Evolutionary conservation across 1,140 invertebrate species (phyloP).

Genomic region (Thaumetopoea pityocampa): DNA sequence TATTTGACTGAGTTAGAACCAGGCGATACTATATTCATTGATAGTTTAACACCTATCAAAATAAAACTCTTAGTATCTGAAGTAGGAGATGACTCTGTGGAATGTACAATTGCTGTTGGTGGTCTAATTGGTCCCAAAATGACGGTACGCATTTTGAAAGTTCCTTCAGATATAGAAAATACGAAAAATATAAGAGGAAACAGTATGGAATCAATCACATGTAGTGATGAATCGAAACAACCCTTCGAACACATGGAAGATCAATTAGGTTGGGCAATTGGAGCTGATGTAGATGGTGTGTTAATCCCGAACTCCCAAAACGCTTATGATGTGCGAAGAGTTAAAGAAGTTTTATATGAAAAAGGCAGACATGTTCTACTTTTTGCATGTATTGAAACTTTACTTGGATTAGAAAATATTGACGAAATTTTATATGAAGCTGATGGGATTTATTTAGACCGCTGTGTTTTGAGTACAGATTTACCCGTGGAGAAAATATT

Average conservation of each 20-base stretch:
- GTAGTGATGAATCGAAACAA: slow-evolving; percentile 38
- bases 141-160: slow-evolving; percentile 55
- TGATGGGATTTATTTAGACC: slow-evolving; percentile 83
- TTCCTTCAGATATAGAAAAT: slow-evolving; percentile 39
- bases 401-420: slow-evolving; percentile 80
- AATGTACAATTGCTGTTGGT: slow-evolving; percentile 47
- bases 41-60: slow-evolving; percentile 49
- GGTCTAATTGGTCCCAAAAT: slow-evolving; percentile 60
- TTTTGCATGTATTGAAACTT: slow-evolving; percentile 80
- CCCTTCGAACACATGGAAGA: slow-evolving; percentile 60
- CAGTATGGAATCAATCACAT: slow-evolving; percentile 36
- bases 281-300: slow-evolving; percentile 56
- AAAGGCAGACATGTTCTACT: slow-evolving; percentile 67
- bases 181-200: slow-evolving; percentile 24
- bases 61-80: slow-evolving; percentile 52
- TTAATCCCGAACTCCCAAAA: slow-evolving; percentile 51
- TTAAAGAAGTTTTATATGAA: slow-evolving; percentile 47
- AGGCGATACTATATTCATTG: slow-evolving; percentile 51
- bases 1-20: slow-evolving; percentile 52
- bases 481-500: slow-evolving; percentile 88
- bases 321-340: slow-evolving; percentile 43
- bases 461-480: slow-evolving; percentile 82
- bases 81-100: slow-evolving; percentile 61
- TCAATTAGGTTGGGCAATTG: slow-evolving; percentile 59
- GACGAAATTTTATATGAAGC: slow-evolving; percentile 79